Evolutionary conservation across 1,140 invertebrate species (phyloP), one percentile per base, ranked within the genome.

Genomic region (Araneus ventricosus): DNA sequence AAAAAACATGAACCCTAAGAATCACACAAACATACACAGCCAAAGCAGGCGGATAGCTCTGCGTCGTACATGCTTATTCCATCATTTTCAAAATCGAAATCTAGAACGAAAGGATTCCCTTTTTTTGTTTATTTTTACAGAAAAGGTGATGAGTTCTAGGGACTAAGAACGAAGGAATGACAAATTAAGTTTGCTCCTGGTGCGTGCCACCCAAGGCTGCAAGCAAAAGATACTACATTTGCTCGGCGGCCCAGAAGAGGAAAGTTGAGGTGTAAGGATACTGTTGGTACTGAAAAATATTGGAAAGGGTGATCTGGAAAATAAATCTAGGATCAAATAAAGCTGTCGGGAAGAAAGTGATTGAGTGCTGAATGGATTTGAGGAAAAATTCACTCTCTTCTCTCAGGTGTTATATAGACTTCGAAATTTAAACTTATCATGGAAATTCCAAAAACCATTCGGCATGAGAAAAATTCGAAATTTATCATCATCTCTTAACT

Each of bases 51-150:
- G 8, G 63, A 67, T 67, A 67, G 10, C n/a, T 8, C 7, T n/a
- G 27, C 63, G 27, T 27, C 61, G 24, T 27, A n/a, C 27, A 6
- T 27, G 24, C 24, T n/a, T n/a, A 67, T 67, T 67, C n/a, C 27
- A 67, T 67, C 61, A n/a, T 67, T n/a, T 67, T 67, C 24, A 63
- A 67, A 67, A 67, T 67, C 61, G 61, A 67, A 67, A 67, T 5
- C 8, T 67, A 27, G 61, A 27, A 67, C 61, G n/a, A 8, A 67
- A n/a, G 27, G 61, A 6, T 52, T 52, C 45, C 10, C 17, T 63
- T 63, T 61, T 63, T n/a, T 63, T 7, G 24, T 7, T 63, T 63
- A 24, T 63, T 63, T 75, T 4, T 75, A 6, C 30, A 37, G 30
- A 22, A 75, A 34, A 75, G 0, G 67, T 75, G 67, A 75, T 34